These are phyloP conservation scores for Darevskia nairensis DNA, from an alignment of 2,797 vertebrate genomes.

Conservation along the genomic window DNA sequence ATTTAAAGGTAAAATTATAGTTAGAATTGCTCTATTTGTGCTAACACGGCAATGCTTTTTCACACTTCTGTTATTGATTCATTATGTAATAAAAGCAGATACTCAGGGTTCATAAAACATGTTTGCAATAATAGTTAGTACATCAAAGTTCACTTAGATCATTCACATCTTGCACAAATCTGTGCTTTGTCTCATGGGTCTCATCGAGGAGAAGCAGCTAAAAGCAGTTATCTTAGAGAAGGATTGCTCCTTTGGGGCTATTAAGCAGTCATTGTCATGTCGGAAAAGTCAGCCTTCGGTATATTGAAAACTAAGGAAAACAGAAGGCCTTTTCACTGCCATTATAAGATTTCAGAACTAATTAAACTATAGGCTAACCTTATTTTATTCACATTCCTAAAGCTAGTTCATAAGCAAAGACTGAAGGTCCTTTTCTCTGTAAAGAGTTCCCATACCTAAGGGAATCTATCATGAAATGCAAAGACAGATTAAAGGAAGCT, in stretches of 20 bases:
- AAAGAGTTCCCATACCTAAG: neutral
- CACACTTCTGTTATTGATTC: neutral
- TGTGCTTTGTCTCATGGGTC: neutral
- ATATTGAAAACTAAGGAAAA: slow-evolving; percentile 31
- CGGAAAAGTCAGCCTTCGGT: slow-evolving; percentile 21
- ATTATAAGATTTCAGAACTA: slow-evolving; percentile 34
- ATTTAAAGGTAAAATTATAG: neutral
- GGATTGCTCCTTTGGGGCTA: slow-evolving; percentile 23
- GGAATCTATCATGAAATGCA: neutral
- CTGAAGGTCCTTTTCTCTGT: slow-evolving; percentile 11
- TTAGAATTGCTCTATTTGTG: neutral
- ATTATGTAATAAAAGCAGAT: slow-evolving; percentile 33
- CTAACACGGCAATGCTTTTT: neutral
- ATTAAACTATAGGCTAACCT: slow-evolving; percentile 30
- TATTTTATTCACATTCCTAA: slow-evolving; percentile 47
- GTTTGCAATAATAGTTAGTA: neutral
- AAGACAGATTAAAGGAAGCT: neutral
- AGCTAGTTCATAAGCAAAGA: neutral
- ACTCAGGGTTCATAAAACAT: neutral
- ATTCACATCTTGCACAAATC: slow-evolving; percentile 3
- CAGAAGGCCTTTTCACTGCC: slow-evolving; percentile 36
- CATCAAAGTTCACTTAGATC: neutral
- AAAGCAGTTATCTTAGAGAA: neutral
- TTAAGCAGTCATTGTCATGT: accelerated
- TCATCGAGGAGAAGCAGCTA: neutral